Base-by-base conservation (phyloP, 2,797 vertebrate genomes). In the Karalla daura region DNA sequence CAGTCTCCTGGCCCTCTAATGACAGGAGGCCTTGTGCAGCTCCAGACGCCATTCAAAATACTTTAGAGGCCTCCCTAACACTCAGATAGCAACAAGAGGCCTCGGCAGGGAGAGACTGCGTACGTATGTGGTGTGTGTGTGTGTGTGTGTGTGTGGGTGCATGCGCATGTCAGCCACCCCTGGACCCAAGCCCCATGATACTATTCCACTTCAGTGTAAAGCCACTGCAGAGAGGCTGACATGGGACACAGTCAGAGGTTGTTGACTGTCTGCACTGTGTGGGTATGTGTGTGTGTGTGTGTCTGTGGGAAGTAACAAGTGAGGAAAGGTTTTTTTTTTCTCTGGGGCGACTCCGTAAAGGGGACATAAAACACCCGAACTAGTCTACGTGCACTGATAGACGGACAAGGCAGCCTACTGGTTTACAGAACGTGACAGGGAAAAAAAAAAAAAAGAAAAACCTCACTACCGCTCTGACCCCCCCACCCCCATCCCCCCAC, bases 81-180 rank as follows among this genome's bases (percentile, higher is more conserved):
- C 74, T 80, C 80, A 54, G 68, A 79, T 67, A 85, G 83, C 77
- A 76, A 86, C 78, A 74, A 74, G 88, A 87, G 90, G 88, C 88
- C 90, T 83, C 50, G 35, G 61, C 59, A 43, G 80, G 82, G 78
- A 82, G 66, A 72, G 70, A 32, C 46, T 62, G 41, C 30, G 28
- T 32, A 9, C 21, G 32, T 56, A 28, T 5, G 18, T 36, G 30
- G n/a, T 45, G 35, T 59, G 32, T 47, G 39, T 35, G 51, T 51
- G 70, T 35, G 66, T 67, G 69, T 54, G 58, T 33, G 35, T 67
- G 59, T 43, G 40, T 59, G 65, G 68, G 54, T 56, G 32, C 70
- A 67, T 68, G 68, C 50, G 59, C 62, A 40, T 70, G 73, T 69
- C 23, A 64, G 67, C 51, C 55, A 74, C 62, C 68, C 44, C 65